These are phyloP conservation scores for Xanthorhoe spadicearia DNA, from an alignment of 2,888 invertebrate species.

Conservation along the genomic window DNA sequence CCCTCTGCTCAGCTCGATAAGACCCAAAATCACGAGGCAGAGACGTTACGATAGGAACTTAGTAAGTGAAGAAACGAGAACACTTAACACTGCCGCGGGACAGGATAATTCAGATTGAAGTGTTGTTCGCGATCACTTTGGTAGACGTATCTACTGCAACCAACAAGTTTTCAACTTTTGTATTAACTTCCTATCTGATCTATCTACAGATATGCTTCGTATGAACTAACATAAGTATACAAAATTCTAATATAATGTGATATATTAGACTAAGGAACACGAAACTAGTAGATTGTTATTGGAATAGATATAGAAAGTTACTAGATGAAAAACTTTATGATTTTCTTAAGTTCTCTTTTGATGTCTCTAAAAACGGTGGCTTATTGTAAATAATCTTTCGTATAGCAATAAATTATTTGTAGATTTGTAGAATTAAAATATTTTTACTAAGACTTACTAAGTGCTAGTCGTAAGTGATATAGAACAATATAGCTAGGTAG, in stretches of 20 bases:
- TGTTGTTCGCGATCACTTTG: conserved; percentile 6
- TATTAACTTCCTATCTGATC: conserved; percentile 15
- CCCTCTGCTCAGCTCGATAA: conserved; percentile 75
- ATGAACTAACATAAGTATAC: conserved; percentile 59
- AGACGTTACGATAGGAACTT: conserved; percentile 77
- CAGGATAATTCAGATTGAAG: conserved; percentile 78
- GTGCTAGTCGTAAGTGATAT: conserved; percentile 45
- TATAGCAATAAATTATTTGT: conserved; percentile 73
- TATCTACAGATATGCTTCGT: conserved; percentile 11
- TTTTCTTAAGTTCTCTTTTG: conserved; percentile 68
- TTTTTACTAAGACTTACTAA: conserved; percentile 40
- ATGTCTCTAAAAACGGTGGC: conserved; percentile 63
- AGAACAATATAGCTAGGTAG: conserved; percentile 26
- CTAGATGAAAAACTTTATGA: conserved; percentile 48
- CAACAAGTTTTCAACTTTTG: conserved; percentile 15
- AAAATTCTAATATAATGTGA: conserved; percentile 83
- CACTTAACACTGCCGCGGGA: conserved; percentile 70
- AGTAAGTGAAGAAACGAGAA: conserved; percentile 75
- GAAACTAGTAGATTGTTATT: conserved; percentile 63
- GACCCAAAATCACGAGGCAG: conserved; percentile 77
- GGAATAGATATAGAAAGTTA: conserved; percentile 50
- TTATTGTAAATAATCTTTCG: conserved; percentile 67
- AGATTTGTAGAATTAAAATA: conserved; percentile 57
- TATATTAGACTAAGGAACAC: conserved; percentile 70
- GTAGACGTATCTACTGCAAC: conserved; percentile 10